A percentile compares a stretch with the other conserved stretches of the same genome.
Conservation (phyloP, 2,797 vertebrate genomes). For the Nannoperca australis region DNA sequence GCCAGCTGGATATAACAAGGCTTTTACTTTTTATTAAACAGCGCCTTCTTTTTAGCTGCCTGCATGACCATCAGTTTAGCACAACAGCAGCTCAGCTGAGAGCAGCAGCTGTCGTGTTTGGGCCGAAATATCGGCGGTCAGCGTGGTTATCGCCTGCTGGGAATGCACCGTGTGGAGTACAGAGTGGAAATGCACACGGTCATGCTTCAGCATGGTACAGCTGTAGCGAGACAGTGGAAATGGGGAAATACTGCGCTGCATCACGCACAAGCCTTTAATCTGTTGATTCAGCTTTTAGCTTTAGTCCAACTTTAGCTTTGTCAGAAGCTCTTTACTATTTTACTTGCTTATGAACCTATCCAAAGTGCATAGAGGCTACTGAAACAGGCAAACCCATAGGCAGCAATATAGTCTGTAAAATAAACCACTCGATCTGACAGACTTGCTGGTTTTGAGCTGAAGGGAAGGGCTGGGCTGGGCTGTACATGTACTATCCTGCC, state of each 20-base stretch:
- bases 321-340: constrained; percentile 7
- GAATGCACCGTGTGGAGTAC: not conserved
- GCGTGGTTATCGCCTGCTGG: constrained; percentile 17
- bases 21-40: not conserved
- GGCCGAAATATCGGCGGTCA: not conserved
- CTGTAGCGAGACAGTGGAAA: constrained; percentile 20
- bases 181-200: constrained; percentile 17
- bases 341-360: not conserved
- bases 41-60: not conserved
- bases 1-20: constrained; percentile 10
- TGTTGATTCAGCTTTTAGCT: constrained; percentile 38
- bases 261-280: constrained; percentile 7
- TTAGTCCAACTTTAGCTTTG: constrained; percentile 22
- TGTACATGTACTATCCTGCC: constrained; percentile 59
- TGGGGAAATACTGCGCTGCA: constrained; percentile 6
- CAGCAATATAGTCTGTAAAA: constrained; percentile 9
- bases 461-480: constrained; percentile 51
- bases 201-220: constrained; percentile 44
- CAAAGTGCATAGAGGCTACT: constrained; percentile 2
- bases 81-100: not conserved
- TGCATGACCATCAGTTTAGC: not conserved
- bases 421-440: constrained; percentile 25
- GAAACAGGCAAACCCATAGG: constrained; percentile 9
- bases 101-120: not conserved
- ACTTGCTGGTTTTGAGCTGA: constrained; percentile 26